Percentiles rank a stretch among this genome's conserved stretches.
Evolutionary conservation across 1,140 invertebrate species (phyloP).

Genomic region (Hermetia illucens): DNA sequence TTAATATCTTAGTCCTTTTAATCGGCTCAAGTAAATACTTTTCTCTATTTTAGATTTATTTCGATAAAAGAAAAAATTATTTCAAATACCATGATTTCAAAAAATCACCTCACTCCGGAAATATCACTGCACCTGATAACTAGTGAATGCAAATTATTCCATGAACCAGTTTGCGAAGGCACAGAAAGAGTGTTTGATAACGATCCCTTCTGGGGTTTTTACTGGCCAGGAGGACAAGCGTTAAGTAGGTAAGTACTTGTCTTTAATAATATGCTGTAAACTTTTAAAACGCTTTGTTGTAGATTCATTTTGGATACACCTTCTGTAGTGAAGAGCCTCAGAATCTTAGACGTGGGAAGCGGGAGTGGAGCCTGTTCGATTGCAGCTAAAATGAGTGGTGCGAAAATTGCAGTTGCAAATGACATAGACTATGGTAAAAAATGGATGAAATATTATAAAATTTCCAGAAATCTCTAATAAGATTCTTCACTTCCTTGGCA

Average conservation of each 20-base stretch:
- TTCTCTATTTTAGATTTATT: no score
- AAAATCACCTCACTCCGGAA: constrained; percentile 38
- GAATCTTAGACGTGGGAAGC: constrained; percentile 30
- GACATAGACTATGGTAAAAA: constrained; percentile 26
- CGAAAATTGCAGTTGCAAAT: constrained; percentile 27
- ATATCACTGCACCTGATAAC: constrained; percentile 37
- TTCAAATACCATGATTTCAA: constrained; percentile 3
- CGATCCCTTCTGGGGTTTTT: constrained; percentile 43
- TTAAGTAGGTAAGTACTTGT: constrained; percentile 12
- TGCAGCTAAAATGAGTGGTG: constrained; percentile 24
- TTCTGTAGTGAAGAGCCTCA: constrained; percentile 11
- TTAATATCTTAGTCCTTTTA: no score
- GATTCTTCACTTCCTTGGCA: no score
- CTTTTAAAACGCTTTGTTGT: not conserved
- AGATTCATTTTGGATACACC: constrained; percentile 36
- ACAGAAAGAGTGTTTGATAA: constrained; percentile 17
- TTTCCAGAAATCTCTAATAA: no score
- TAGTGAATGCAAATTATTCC: constrained; percentile 34
- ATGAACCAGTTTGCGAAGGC: constrained; percentile 15
- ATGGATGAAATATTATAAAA: not conserved
- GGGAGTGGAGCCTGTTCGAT: constrained; percentile 32
- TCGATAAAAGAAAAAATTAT: constrained; percentile 5
- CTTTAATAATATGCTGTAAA: not conserved
- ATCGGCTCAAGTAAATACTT: no score
- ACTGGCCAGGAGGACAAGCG: constrained; percentile 44